Base-by-base conservation (phyloP, 2,888 invertebrate genomes). In the Platyscelio sp. region DNA sequence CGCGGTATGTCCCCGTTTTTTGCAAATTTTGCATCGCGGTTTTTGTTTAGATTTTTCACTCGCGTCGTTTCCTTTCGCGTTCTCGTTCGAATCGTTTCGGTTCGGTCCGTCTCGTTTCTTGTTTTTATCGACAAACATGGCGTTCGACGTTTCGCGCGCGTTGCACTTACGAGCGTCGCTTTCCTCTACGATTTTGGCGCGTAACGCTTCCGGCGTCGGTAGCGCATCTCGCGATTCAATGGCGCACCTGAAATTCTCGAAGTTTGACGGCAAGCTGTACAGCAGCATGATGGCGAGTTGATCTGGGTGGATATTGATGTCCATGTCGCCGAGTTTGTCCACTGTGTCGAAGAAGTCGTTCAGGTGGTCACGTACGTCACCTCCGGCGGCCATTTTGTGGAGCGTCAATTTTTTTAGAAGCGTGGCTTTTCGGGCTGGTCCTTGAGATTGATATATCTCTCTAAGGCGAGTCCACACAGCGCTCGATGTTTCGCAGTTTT, bases 221-320 rank as follows among this genome's bases (percentile, higher is more conserved):
- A 81, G 9, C 4, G 3, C 15, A 15, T 58, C 58, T 6, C 58
- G 58, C 11, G 58, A 58, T 13, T 58, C 58, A 18, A 81, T 81
- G 18, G 81, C 81, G 26, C 70, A 75, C 13, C 81, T 54, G 22
- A 81, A 75, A 68, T 81, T 81, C 29, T 70, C 75, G 33, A 56
- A 75, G 1, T 24, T 29, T 13, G 54, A 0, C 3, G 78, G 61
- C 33, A 72, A 46, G 46, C 74, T 72, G 51, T 78, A 71, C 2
- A 71, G 60, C 7, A 60, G 27, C 71, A 71, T 71, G 18, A 71
- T 71, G 3, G 71, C 71, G n/a, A 71, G 33, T 43, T 60, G 58
- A 60, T 71, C 60, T 13, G 24, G 26, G 60, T 60, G 43, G 2
- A 71, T 46, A 5, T 18, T 22, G 6, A 71, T 46, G 5, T 71